These are phyloP conservation scores for Drosophila yakuba DNA, from an alignment of 1,140 invertebrate species.

Conservation along the genomic window DNA sequence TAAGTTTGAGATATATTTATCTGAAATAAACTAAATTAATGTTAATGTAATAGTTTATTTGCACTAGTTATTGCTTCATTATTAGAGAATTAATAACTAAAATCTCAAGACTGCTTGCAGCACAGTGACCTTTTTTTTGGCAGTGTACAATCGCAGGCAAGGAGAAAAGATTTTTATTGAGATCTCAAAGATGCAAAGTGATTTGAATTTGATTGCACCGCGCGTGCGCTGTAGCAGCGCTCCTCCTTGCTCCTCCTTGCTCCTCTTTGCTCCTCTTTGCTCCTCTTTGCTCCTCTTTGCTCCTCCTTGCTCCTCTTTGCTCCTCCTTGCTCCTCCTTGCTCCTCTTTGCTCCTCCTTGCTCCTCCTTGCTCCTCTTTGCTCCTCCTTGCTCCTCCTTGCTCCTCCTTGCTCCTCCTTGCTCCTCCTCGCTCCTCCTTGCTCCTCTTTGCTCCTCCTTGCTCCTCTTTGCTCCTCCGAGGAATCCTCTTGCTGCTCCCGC, in stretches of 20 bases:
- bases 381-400: constrained; percentile 4
- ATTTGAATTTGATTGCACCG: constrained; percentile 81
- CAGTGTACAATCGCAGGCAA: constrained; percentile 4
- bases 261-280: not conserved
- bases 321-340: no score
- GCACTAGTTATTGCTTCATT: no score
- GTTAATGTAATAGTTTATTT: no score
- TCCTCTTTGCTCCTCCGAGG: no score
- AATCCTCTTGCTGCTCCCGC: no score
- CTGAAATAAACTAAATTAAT: no score
- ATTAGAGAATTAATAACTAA: no score
- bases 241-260: constrained; percentile 1
- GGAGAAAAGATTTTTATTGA: constrained; percentile 74
- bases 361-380: not conserved
- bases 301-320: no score
- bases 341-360: no score
- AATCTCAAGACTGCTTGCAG: not conserved
- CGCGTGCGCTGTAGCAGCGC: constrained; percentile 58
- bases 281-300: no score
- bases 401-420: constrained; percentile 4
- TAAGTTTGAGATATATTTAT: no score
- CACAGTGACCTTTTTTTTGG: not conserved
- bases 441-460: constrained; percentile 2
- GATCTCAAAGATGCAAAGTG: constrained; percentile 83
- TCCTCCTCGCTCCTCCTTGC: constrained; percentile 5